Conservation (phyloP, 2,888 invertebrate genomes). For the Sacculina carcini region DNA sequence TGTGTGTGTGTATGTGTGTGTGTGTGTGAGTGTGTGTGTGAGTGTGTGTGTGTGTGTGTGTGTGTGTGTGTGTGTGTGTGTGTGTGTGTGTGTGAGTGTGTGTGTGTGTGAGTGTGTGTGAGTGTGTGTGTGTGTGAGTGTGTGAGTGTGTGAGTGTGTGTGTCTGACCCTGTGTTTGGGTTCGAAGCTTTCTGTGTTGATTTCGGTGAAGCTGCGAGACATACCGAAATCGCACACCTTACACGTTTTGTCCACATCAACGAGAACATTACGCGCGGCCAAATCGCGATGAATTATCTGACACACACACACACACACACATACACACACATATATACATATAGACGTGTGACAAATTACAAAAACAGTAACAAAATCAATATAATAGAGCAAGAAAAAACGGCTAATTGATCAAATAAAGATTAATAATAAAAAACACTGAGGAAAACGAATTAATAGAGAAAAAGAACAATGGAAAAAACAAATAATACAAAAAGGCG, state of each 20-base stretch:
- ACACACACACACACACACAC: constrained; percentile 11
- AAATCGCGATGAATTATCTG: constrained; percentile 64
- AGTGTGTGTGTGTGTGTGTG: too few relatives aligned
- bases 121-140: too few relatives aligned
- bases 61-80: too few relatives aligned
- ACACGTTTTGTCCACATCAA: constrained; percentile 58
- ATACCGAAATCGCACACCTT: constrained; percentile 72
- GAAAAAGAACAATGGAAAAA: not conserved
- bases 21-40: too few relatives aligned
- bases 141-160: too few relatives aligned
- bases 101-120: too few relatives aligned
- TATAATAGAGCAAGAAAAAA: not conserved
- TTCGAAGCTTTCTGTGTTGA: constrained; percentile 14
- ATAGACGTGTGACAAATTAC: not conserved
- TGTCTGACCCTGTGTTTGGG: constrained; percentile 12
- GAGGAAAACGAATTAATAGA: not conserved
- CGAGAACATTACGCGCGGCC: constrained; percentile 52
- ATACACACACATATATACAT: not conserved
- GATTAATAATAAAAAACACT: not conserved
- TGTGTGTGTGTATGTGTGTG: too few relatives aligned
- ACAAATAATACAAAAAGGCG: too few relatives aligned
- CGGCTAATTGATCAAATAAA: not conserved
- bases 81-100: too few relatives aligned
- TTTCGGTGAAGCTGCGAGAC: constrained; percentile 32
- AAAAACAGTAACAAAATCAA: not conserved